phyloP scores from a whole-genome alignment of 2,888 invertebrate genomes.

The Cryptocephalus moraei region DNA sequence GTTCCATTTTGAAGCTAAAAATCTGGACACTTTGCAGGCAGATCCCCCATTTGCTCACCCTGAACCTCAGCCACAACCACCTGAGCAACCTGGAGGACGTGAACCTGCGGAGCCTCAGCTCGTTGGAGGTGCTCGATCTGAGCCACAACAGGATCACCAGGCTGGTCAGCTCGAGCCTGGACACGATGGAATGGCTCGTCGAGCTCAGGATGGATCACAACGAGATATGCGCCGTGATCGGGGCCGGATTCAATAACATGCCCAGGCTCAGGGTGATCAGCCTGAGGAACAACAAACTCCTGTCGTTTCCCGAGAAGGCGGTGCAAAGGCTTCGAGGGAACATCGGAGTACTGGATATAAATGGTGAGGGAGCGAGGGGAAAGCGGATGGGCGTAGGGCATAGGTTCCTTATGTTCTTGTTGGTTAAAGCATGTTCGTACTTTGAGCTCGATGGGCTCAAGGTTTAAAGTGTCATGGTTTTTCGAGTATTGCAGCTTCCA shows the following conservation, averaged over 20 bases:
- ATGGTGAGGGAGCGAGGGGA: slow-evolving; percentile 47
- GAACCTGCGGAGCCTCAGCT: slow-evolving; percentile 61
- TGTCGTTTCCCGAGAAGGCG: slow-evolving; percentile 60
- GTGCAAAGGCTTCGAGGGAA: slow-evolving; percentile 69
- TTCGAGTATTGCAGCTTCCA: no score
- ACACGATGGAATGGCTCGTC: slow-evolving; percentile 75
- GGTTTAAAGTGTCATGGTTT: no score
- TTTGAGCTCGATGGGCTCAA: no score
- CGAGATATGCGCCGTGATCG: slow-evolving; percentile 68
- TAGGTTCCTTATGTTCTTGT: no score
- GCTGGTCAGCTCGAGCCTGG: slow-evolving; percentile 54
- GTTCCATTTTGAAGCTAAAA: no score
- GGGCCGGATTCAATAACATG: slow-evolving; percentile 75
- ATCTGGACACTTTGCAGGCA: no score
- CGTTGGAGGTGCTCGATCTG: slow-evolving; percentile 76
- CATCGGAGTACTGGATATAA: slow-evolving; percentile 72
- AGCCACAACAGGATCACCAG: slow-evolving; percentile 67
- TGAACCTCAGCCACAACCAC: slow-evolving; percentile 77
- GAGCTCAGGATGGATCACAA: slow-evolving; percentile 80
- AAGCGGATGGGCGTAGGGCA: no score
- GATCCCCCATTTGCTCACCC: slow-evolving; percentile 63
- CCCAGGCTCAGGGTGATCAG: slow-evolving; percentile 72
- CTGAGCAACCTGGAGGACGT: slow-evolving; percentile 63
- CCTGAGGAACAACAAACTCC: slow-evolving; percentile 65
- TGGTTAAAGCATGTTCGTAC: no score